These are phyloP conservation scores for Halcyon leucocephala DNA, from an alignment of 2,797 vertebrate genomes.

Conservation along the genomic window DNA sequence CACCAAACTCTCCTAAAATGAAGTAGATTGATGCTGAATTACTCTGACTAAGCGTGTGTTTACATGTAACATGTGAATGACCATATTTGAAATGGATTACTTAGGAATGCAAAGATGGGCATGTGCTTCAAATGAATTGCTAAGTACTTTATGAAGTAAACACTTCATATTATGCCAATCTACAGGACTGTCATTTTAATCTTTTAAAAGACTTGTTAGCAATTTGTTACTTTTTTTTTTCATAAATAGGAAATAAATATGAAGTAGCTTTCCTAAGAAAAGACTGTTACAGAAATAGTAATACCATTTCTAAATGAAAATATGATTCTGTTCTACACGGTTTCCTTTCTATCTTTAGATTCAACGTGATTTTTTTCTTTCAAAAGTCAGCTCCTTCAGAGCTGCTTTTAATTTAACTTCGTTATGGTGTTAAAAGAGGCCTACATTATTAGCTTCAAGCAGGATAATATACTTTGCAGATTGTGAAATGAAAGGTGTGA, in stretches of 20 bases:
- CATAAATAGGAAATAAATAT: not conserved
- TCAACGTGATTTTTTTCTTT: not conserved
- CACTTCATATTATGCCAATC: not conserved
- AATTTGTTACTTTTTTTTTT: not conserved
- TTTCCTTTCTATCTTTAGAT: not conserved
- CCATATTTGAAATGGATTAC: not conserved
- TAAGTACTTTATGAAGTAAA: not conserved
- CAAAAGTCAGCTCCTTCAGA: not conserved
- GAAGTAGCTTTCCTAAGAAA: not conserved
- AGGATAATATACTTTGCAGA: conserved; percentile 33
- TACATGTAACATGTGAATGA: not conserved
- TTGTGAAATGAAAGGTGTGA: conserved; percentile 48
- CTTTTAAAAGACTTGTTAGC: not conserved
- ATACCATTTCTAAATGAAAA: not conserved
- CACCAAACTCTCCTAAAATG: conserved; percentile 94
- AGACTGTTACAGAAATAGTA: not conserved
- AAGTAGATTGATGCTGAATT: conserved; percentile 14
- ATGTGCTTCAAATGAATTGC: not conserved
- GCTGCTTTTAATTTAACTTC: conserved; percentile 46
- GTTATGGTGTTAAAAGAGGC: conserved; percentile 49
- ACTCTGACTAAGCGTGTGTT: not conserved
- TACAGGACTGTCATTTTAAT: not conserved
- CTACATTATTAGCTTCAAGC: conserved; percentile 29
- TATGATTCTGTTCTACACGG: not conserved
- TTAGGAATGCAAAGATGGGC: not conserved